Percentiles rank a stretch among this genome's conserved stretches.
These are phyloP conservation scores for Ptilodon capucinus DNA, from an alignment of 2,888 invertebrate species.

Conservation along the genomic window DNA sequence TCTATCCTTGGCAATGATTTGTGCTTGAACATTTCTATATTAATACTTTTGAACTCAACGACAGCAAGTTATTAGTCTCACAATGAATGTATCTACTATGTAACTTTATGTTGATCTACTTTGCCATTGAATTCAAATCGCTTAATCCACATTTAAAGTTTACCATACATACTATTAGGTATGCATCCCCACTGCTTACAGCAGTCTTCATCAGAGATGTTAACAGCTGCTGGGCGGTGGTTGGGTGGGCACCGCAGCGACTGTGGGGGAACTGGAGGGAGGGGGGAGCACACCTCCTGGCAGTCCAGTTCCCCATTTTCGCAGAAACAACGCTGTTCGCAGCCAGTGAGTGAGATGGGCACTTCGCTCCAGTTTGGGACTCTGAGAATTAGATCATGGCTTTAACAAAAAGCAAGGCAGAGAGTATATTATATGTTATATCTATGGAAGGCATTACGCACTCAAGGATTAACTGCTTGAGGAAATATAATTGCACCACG, in stretches of 20 bases:
- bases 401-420: no score
- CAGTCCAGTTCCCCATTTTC: conserved; percentile 94
- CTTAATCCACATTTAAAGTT: not conserved
- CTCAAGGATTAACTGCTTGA: no score
- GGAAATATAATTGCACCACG: no score
- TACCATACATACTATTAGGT: conserved; percentile 52
- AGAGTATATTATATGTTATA: no score
- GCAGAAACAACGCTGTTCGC: conserved; percentile 93
- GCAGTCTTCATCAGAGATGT: conserved; percentile 89
- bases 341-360: conserved; percentile 90
- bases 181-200: conserved; percentile 90
- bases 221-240: conserved; percentile 84
- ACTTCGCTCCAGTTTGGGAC: conserved; percentile 92
- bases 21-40: not conserved
- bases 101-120: no score
- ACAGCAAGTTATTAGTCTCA: not conserved
- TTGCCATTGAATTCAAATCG: not conserved
- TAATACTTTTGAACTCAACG: not conserved
- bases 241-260: conserved; percentile 87
- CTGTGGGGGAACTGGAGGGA: conserved; percentile 89
- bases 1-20: no score
- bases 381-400: conserved; percentile 36
- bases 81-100: no score
- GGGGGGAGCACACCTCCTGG: conserved; percentile 90
- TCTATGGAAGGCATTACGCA: no score